phyloP scores from a whole-genome alignment of 1,140 invertebrate genomes.

The Lanistes nyassanus region DNA sequence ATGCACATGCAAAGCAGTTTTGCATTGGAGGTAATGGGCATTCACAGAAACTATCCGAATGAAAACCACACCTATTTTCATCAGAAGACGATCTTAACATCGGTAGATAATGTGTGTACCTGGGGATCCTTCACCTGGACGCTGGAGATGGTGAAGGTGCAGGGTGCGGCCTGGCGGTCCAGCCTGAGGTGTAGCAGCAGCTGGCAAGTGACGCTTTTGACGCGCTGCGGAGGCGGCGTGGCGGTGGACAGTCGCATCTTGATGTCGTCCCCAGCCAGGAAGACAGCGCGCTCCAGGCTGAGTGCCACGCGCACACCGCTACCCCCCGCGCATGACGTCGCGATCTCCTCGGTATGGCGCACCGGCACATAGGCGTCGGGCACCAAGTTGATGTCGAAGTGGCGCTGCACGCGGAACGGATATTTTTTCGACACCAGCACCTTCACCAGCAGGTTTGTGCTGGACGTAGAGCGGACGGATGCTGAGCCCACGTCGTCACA shows the following conservation, averaged over 20 bases:
- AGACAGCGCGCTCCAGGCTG: slow-evolving; percentile 48
- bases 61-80: too few relatives aligned
- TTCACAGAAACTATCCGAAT: too few relatives aligned
- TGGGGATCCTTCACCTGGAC: slow-evolving; percentile 41
- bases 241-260: slow-evolving; percentile 41
- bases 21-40: too few relatives aligned
- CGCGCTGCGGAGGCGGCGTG: slow-evolving; percentile 33
- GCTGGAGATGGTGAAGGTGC: slow-evolving; percentile 34
- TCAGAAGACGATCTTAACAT: too few relatives aligned
- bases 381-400: slow-evolving; percentile 50
- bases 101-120: too few relatives aligned
- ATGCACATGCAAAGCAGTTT: too few relatives aligned
- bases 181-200: slow-evolving; percentile 42
- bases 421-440: slow-evolving; percentile 45
- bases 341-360: slow-evolving; percentile 39
- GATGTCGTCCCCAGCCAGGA: slow-evolving; percentile 56
- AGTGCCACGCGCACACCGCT: slow-evolving; percentile 29
- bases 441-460: slow-evolving; percentile 46
- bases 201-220: slow-evolving; percentile 45
- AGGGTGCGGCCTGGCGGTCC: slow-evolving; percentile 28
- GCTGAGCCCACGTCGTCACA: slow-evolving; percentile 53
- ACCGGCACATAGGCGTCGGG: slow-evolving; percentile 44
- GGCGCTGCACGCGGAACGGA: slow-evolving; percentile 42
- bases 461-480: slow-evolving; percentile 41
- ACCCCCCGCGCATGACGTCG: slow-evolving; percentile 29